Evolutionary conservation across 2,113 vertebrate species (phyloP).

Genomic region (Setophaga petechia): DNA sequence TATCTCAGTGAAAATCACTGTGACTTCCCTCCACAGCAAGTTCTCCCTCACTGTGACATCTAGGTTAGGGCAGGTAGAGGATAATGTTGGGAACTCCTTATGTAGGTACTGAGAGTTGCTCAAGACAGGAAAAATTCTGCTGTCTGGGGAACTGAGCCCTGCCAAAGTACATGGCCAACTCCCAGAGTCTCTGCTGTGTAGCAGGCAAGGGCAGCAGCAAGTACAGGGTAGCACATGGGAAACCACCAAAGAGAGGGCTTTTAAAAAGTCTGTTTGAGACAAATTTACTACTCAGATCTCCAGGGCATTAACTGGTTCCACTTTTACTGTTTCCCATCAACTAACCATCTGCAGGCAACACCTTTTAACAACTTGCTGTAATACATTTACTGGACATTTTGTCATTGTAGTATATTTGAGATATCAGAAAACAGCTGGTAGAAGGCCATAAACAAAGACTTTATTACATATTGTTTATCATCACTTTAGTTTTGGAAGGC

Average conservation of each 20-base stretch:
- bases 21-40: not conserved
- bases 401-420: slow-evolving; percentile 72
- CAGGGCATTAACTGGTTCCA: slow-evolving; percentile 56
- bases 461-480: slow-evolving; percentile 73
- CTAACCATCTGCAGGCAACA: slow-evolving; percentile 73
- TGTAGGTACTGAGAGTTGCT: not conserved
- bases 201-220: not conserved
- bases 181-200: not conserved
- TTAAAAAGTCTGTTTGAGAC: slow-evolving; percentile 57
- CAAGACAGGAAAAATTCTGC: not conserved
- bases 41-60: accelerated
- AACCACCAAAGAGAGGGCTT: slow-evolving; percentile 21
- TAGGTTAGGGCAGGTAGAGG: not conserved
- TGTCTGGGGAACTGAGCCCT: not conserved
- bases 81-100: not conserved
- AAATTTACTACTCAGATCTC: slow-evolving; percentile 65
- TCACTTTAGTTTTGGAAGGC: slow-evolving; percentile 65
- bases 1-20: not conserved
- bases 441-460: slow-evolving; percentile 70
- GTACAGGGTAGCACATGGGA: not conserved
- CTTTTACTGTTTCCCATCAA: slow-evolving; percentile 76
- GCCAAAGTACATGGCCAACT: not conserved
- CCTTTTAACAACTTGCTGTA: slow-evolving; percentile 73
- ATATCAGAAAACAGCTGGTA: slow-evolving; percentile 77
- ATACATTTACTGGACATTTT: slow-evolving; percentile 78